phyloP scores from a whole-genome alignment of 2,888 invertebrate genomes.

The Latrodectus elegans region DNA sequence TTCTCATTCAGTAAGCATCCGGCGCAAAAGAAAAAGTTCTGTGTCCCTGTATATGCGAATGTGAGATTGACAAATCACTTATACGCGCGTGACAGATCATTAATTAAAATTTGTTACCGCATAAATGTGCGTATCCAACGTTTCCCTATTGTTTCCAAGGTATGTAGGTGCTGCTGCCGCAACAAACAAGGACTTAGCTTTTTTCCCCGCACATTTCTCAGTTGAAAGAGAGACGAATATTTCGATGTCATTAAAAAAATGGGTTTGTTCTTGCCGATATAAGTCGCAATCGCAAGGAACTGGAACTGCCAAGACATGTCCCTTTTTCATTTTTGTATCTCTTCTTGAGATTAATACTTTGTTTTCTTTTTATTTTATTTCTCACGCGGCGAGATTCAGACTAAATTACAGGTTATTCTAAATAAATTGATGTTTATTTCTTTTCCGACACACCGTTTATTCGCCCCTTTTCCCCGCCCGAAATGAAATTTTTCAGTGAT shows the following conservation, averaged over 20 bases:
- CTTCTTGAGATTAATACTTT: background rate
- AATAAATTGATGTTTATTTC: no score
- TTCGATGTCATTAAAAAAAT: conserved; percentile 37
- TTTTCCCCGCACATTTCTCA: background rate
- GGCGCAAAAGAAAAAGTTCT: background rate
- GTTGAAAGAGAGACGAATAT: conserved; percentile 23
- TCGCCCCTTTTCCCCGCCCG: no score
- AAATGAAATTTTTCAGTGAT: no score
- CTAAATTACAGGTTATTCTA: background rate
- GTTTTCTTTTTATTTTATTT: background rate
- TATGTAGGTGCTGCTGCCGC: conserved; percentile 18
- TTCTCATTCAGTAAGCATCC: conserved; percentile 8
- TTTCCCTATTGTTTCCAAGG: conserved; percentile 31
- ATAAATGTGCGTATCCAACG: conserved; percentile 13
- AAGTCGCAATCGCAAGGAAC: conserved; percentile 16
- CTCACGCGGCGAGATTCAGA: background rate
- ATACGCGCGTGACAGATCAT: conserved; percentile 45
- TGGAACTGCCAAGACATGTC: background rate
- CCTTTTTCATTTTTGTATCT: background rate
- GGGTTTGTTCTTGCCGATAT: conserved; percentile 23
- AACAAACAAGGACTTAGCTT: background rate
- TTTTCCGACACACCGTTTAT: no score
- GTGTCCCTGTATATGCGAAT: background rate
- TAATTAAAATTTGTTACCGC: conserved; percentile 45
- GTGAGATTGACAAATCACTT: conserved; percentile 21